Base-by-base conservation (phyloP, 2,888 invertebrate species). In the Crematogaster levior region DNA sequence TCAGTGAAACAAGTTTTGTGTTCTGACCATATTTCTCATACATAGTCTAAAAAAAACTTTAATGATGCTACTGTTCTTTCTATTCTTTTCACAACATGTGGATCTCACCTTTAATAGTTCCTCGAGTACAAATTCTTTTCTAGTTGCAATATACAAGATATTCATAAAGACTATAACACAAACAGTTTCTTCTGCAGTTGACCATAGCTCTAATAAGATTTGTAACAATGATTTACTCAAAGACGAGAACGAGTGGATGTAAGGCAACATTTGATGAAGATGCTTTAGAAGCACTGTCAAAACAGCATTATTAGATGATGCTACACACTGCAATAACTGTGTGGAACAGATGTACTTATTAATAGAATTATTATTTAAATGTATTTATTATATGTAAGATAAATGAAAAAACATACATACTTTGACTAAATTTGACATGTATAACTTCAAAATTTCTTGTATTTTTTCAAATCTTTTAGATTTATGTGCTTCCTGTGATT, bases 1-100 rank as follows among this genome's bases (percentile, higher is more conserved):
- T 96, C 0, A 98, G 97, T n/a, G 98, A 98, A 0, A 99, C 98
- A 94, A 99, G 99, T 94, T 99, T 99, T 74, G 97, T 97, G 94
- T 99, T 99, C 92, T 97, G 97, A 0, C 99, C 98, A 94, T 98
- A 99, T 2, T 98, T 97, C 94, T 99, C 95, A 94, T 99, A 99
- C 98, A 99, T 98, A 68, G 97, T 96, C 96, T 96, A 93, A 43
- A 84, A 66, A 1, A 56, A 65, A 84, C n/a, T 30, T 18, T 27
- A 48, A 60, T 63, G 46, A 72, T 24, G 30, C 9, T 0, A 27
- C 24, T 46, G 46, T 21, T 48, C 43, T 65, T 15, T 51, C 53
- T 65, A 48, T 2, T 1, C n/a, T n/a, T n/a, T n/a, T n/a, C n/a
- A 30, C n/a, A 37, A 60, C 4, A 63, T 48, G 37, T 15, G 1